Base-by-base conservation (phyloP, 2,797 vertebrate species). In the Callimico goeldii region DNA sequence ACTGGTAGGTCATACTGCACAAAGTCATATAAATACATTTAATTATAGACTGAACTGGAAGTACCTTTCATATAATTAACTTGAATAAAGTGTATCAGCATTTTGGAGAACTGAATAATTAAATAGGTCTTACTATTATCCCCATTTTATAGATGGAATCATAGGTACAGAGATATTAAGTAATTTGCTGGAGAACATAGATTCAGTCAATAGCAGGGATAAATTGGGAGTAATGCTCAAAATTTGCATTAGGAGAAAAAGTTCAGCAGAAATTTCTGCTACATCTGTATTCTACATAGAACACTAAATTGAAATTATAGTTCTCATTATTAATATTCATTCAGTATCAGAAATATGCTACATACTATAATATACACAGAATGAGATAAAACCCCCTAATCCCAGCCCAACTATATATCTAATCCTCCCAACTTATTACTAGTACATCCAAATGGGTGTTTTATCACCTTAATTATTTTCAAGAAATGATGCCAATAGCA, bases 201-300 rank as follows among this genome's bases (percentile, higher is more conserved):
- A 88, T 94, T 96, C 61, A 92, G 77, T 95, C 89, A 97, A 96
- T 48, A 94, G 75, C 72, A 90, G 75, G 83, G 67, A 93, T 95
- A 98, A 95, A 97, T 76, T 96, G 77, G 17, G 33, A 96, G 81
- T 95, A 92, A 96, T 92, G 92, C 88, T 90, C 83, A 97, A 93
- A 97, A 97, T 98, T 97, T 98, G 96, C 97, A 96, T 95, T 97
- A 95, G 82, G 75, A 97, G 91, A 94, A 98, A 97, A 97, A 97
- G 93, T 97, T 98, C 97, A 98, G 98, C 98, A 98, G 95, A 97
- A 98, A 97, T 97, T 98, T 97, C 72, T 97, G 97, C 98, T 96
- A 97, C 91, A 91, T 98, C 88, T 95, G 94, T 95, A 97, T 88
- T 97, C 90, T 97, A 92, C 57, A 93, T 61, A 92, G 91, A 96